Conservation (phyloP, 2,797 vertebrate species). For the Dermochelys coriacea region DNA sequence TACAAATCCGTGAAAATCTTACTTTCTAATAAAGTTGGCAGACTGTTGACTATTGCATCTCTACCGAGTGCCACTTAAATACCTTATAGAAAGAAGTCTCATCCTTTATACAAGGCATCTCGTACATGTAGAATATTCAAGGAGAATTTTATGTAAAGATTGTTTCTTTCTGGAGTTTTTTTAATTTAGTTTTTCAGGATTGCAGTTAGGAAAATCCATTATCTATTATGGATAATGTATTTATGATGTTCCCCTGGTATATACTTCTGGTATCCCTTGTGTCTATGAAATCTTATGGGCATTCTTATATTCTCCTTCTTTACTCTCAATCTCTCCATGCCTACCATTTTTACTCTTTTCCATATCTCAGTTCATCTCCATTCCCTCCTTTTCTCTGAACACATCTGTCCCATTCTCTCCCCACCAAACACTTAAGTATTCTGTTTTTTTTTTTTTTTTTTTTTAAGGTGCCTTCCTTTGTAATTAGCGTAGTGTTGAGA, state of each 20-base stretch:
- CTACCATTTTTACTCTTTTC: not conserved
- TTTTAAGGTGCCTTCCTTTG: not conserved
- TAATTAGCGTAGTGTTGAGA: slow-evolving; percentile 14
- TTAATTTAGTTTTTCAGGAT: not conserved
- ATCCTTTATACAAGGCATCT: not conserved
- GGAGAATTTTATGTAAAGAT: not conserved
- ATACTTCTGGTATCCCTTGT: not conserved
- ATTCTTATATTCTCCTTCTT: not conserved
- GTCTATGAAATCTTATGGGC: not conserved
- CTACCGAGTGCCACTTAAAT: slow-evolving; percentile 11
- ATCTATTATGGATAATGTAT: too few relatives aligned
- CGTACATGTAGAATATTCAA: not conserved
- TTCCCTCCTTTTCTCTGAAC: not conserved
- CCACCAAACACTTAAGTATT: not conserved
- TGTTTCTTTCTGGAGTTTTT: slow-evolving; percentile 16
- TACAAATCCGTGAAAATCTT: slow-evolving; percentile 32
- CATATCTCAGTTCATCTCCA: not conserved
- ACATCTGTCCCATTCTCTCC: not conserved
- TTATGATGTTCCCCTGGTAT: not conserved
- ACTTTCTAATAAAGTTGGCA: slow-evolving; percentile 29
- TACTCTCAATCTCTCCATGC: not conserved
- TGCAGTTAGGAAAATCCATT: not conserved
- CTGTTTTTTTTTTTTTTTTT: too few relatives aligned
- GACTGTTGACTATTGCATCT: slow-evolving; percentile 3
- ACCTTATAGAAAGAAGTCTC: not conserved